Evolutionary conservation across 2,797 vertebrate genomes (phyloP).

Genomic region (Morus bassanus): DNA sequence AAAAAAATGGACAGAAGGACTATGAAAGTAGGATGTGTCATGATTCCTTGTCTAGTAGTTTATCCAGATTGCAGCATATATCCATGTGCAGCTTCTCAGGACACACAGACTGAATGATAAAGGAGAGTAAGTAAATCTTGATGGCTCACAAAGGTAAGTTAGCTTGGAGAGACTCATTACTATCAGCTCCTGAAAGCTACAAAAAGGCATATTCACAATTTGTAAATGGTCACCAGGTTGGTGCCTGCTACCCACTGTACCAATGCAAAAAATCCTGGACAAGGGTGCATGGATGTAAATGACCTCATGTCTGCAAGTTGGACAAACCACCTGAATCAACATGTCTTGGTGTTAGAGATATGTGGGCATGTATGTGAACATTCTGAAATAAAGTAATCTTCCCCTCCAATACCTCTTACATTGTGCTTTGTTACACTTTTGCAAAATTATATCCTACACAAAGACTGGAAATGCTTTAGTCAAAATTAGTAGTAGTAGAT

Average conservation of each 20-base stretch:
- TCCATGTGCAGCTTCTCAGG: neutral
- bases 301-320: neutral
- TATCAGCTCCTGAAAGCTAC: neutral
- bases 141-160: neutral
- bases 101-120: neutral
- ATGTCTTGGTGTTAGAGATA: neutral
- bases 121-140: neutral
- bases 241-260: neutral
- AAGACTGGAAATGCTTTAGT: neutral
- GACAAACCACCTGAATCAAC: neutral
- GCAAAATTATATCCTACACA: neutral
- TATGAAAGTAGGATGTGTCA: neutral
- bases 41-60: neutral
- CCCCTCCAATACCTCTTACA: neutral
- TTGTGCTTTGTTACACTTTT: neutral
- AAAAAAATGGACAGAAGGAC: neutral
- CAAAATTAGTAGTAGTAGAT: neutral
- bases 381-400: neutral
- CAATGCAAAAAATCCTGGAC: neutral
- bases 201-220: neutral
- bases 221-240: neutral
- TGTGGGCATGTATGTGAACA: rapidly evolving
- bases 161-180: neutral
- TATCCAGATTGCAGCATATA: neutral
- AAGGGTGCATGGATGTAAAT: neutral